Evolutionary conservation across 2,888 invertebrate genomes (phyloP).

Genomic region (Polyommatus iphigenia): DNA sequence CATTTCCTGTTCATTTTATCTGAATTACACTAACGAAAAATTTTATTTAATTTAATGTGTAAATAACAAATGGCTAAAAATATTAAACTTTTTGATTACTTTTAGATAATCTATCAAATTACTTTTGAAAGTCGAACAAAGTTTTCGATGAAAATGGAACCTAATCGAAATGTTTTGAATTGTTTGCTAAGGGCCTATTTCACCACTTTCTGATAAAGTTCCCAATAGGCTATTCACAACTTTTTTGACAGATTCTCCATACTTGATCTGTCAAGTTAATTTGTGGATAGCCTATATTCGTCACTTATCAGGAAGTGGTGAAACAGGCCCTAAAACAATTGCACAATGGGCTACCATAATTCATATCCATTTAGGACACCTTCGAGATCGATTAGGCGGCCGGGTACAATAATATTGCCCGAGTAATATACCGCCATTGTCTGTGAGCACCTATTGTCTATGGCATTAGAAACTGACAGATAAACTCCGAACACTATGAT

Average conservation of each 20-base stretch:
- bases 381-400: not conserved
- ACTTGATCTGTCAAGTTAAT: no score
- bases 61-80: not conserved
- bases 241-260: no score
- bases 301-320: no score
- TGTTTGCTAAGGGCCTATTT: no score
- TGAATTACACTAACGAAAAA: not conserved
- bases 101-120: not conserved
- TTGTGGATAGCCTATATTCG: no score
- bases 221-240: no score
- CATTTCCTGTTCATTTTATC: not conserved
- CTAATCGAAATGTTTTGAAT: not conserved
- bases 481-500: conserved; percentile 14
- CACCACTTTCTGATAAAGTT: no score
- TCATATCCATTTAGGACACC: not conserved
- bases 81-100: not conserved
- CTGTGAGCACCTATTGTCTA: conserved; percentile 1
- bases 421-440: not conserved
- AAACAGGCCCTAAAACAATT: no score
- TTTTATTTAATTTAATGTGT: not conserved
- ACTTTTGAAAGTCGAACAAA: not conserved
- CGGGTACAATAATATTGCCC: conserved; percentile 1
- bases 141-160: not conserved
- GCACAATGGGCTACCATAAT: not conserved
- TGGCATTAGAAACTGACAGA: not conserved